Percentiles rank a stretch among this genome's conserved stretches.
phyloP scores from a whole-genome alignment of 1,140 invertebrate genomes.

The Aphelenchoides fujianensis region DNA sequence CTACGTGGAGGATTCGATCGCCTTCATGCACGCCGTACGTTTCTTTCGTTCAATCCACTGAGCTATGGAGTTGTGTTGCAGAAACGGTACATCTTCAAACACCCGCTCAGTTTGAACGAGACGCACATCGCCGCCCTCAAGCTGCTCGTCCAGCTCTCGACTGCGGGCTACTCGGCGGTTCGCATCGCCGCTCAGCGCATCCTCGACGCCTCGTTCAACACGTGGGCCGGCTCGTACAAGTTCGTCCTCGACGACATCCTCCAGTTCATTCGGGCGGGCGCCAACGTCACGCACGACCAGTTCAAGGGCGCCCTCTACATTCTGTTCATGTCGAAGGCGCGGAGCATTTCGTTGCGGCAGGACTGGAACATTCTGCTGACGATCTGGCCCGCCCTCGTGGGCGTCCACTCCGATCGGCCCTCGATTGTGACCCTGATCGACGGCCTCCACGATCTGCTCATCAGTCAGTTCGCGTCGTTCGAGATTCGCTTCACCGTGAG shows the following conservation, averaged over 20 bases:
- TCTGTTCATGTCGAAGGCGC: slow-evolving; percentile 70
- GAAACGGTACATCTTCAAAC: slow-evolving; percentile 44
- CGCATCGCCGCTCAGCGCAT: slow-evolving; percentile 69
- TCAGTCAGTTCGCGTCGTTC: slow-evolving; percentile 66
- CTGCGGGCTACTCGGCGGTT: slow-evolving; percentile 64
- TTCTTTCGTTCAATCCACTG: too few relatives aligned
- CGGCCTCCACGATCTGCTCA: slow-evolving; percentile 65
- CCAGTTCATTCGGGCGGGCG: slow-evolving; percentile 68
- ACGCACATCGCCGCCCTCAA: slow-evolving; percentile 40
- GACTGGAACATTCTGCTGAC: slow-evolving; percentile 73
- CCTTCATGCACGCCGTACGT: slow-evolving; percentile 73
- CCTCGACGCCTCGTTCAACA: slow-evolving; percentile 65
- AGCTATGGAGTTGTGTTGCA: too few relatives aligned
- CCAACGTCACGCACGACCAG: slow-evolving; percentile 70
- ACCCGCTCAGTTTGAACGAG: slow-evolving; percentile 17
- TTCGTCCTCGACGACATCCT: slow-evolving; percentile 69
- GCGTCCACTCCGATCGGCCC: slow-evolving; percentile 75
- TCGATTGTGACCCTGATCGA: slow-evolving; percentile 76
- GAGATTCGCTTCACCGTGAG: slow-evolving; percentile 61
- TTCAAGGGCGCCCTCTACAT: slow-evolving; percentile 79
- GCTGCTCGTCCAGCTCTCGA: slow-evolving; percentile 36
- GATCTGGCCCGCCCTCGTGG: slow-evolving; percentile 71
- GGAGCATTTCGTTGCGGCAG: slow-evolving; percentile 70
- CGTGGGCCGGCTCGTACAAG: slow-evolving; percentile 69
- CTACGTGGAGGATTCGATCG: slow-evolving; percentile 70